phyloP scores from a whole-genome alignment of 2,113 vertebrate species.

The Ptychochromis oligacanthus region DNA sequence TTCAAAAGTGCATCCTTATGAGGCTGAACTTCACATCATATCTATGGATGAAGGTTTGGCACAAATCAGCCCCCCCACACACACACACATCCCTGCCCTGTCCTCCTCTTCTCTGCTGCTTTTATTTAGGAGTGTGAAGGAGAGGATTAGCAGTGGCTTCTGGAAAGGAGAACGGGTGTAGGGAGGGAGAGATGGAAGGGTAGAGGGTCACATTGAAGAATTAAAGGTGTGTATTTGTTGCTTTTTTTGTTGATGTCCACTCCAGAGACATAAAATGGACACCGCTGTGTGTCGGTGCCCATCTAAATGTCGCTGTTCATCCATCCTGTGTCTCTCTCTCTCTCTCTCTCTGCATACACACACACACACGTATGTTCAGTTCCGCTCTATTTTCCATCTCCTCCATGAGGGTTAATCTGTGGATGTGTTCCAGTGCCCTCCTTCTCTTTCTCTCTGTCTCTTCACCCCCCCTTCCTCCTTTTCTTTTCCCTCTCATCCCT shows the following conservation, averaged over 20 bases:
- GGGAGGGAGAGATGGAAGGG: not conserved
- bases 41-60: conserved; percentile 30
- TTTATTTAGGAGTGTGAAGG: conserved; percentile 57
- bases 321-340: not conserved
- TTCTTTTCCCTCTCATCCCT: conserved; percentile 63
- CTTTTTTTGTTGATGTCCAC: conserved; percentile 28
- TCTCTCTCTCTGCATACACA: not conserved
- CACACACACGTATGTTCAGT: conserved; percentile 52
- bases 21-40: not conserved
- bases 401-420: conserved; percentile 78
- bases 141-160: conserved; percentile 52
- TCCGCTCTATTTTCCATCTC: conserved; percentile 77
- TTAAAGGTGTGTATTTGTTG: conserved; percentile 33
- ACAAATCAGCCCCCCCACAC: conserved; percentile 8
- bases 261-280: conserved; percentile 43
- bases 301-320: conserved; percentile 34
- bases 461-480: conserved; percentile 19
- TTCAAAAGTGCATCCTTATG: not conserved
- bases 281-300: conserved; percentile 43
- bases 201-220: conserved; percentile 11
- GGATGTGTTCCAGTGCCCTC: conserved; percentile 75
- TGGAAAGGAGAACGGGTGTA: not conserved
- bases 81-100: not conserved
- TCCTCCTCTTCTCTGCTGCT: conserved; percentile 8
- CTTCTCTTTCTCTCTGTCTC: conserved; percentile 59